Conservation (phyloP, 2,797 vertebrate species). For the Lates japonicus region DNA sequence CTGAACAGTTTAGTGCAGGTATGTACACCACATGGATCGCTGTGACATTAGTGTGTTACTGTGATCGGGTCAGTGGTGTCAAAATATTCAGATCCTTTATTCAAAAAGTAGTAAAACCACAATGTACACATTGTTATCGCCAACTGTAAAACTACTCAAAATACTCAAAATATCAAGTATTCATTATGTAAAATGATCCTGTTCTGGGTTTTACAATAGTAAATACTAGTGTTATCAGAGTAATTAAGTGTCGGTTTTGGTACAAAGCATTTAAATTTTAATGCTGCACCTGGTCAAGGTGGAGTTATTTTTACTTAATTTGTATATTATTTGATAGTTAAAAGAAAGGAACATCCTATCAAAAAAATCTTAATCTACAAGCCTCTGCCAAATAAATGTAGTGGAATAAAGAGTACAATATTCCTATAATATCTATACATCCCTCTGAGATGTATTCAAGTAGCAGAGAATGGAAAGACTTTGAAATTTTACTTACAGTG, state of each 20-base stretch:
- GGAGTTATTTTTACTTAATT: not conserved
- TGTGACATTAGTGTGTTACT: slow-evolving; percentile 2
- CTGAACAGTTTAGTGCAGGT: not conserved
- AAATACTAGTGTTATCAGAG: slow-evolving; percentile 1
- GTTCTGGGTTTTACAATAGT: not conserved
- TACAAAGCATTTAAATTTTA: not conserved
- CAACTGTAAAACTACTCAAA: not conserved
- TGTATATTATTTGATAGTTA: not conserved
- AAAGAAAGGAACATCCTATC: not conserved
- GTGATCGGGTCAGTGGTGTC: not conserved
- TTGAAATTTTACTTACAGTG: not conserved
- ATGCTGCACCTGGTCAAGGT: not conserved
- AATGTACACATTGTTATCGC: not conserved
- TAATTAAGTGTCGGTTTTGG: not conserved
- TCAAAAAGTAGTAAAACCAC: not conserved
- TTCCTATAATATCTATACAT: not conserved
- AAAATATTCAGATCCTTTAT: not conserved
- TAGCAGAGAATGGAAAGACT: not conserved
- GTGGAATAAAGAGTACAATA: not conserved
- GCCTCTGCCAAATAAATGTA: not conserved
- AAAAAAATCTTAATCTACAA: not conserved
- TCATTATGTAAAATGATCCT: not conserved
- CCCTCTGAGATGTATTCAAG: not conserved
- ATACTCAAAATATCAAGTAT: not conserved
- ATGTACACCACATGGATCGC: not conserved